Evolutionary conservation across 1,140 invertebrate species (phyloP), one percentile per base, ranked within the genome.

Genomic region (Idris sp.): DNA sequence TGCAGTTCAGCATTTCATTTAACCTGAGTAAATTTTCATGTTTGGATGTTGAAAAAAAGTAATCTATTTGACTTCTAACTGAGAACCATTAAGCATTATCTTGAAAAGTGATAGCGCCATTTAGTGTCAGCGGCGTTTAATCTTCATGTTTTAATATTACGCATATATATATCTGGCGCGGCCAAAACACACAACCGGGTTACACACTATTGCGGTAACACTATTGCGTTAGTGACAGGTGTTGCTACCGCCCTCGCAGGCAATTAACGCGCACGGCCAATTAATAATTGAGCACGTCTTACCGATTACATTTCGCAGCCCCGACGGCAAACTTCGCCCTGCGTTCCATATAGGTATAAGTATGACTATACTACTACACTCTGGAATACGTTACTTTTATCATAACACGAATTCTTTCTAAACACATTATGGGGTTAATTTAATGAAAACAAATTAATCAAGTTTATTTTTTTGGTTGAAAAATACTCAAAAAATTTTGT

Each of bases 251-350:
- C 79, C 78, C 35, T 26, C 76, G 78, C 78, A 75, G 81, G 84
- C 83, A 84, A 87, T 85, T 86, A 87, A 85, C 80, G 81, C 76
- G 84, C 81, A 84, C 83, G 82, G 72, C n/a, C 77, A 73, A 83
- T 87, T 87, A 87, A 86, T 86, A 87, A 84, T 87, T 85, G 81
- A 86, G 78, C 68, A 74, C 76, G 78, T 80, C 77, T 79, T 79
- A 83, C 78, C 85, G 83, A 86, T 86, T 86, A 86, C 83, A 86
- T 86, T 86, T 85, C 78, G 77, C 79, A 82, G 78, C 74, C 78
- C 78, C 77, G 76, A 77, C 80, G 65, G 36, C 73, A 62, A 56
- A 56, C 68, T 75, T 75, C 22, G 26, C 67, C 36, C 64, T 44
- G 40, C 38, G 65, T 71, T 46, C 62, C 31, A 49, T 62, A 54